Conservation (phyloP, 2,113 vertebrate genomes). For the Oryzias woworae region DNA sequence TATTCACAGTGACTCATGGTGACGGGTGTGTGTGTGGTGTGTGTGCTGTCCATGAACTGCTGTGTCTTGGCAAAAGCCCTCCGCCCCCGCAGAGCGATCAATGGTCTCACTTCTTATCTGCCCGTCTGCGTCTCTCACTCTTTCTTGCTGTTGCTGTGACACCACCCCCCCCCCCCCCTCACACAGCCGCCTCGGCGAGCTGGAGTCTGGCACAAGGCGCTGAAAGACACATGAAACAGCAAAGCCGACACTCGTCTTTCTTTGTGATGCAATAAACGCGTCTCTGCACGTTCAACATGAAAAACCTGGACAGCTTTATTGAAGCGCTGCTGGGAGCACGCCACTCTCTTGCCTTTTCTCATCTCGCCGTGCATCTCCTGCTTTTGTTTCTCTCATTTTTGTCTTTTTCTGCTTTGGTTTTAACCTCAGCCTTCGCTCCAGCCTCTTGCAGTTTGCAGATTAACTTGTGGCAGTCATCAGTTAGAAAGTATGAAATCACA, state of each 20-base stretch:
- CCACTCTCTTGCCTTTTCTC: slow-evolving; percentile 8
- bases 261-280: slow-evolving; percentile 33
- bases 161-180: background rate
- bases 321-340: slow-evolving; percentile 5
- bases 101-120: slow-evolving; percentile 50
- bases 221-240: slow-evolving; percentile 39
- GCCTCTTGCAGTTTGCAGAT: too few species aligned
- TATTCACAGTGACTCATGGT: slow-evolving; percentile 27
- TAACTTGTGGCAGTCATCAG: too few species aligned
- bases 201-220: slow-evolving; percentile 26
- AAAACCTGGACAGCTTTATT: slow-evolving; percentile 55
- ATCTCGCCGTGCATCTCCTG: background rate
- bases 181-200: slow-evolving; percentile 5
- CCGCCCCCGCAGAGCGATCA: slow-evolving; percentile 54
- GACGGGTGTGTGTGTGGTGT: background rate
- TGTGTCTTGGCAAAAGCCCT: slow-evolving; percentile 28
- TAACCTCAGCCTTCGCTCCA: too few species aligned
- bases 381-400: background rate
- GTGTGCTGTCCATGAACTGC: background rate
- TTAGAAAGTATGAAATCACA: too few species aligned
- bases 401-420: background rate
- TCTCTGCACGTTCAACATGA: slow-evolving; percentile 25
- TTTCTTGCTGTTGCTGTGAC: background rate
- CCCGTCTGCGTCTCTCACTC: slow-evolving; percentile 31
- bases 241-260: slow-evolving; percentile 1